Evolutionary conservation across 2,113 vertebrate species (phyloP).

Genomic region (Entomyzon cyanotis): DNA sequence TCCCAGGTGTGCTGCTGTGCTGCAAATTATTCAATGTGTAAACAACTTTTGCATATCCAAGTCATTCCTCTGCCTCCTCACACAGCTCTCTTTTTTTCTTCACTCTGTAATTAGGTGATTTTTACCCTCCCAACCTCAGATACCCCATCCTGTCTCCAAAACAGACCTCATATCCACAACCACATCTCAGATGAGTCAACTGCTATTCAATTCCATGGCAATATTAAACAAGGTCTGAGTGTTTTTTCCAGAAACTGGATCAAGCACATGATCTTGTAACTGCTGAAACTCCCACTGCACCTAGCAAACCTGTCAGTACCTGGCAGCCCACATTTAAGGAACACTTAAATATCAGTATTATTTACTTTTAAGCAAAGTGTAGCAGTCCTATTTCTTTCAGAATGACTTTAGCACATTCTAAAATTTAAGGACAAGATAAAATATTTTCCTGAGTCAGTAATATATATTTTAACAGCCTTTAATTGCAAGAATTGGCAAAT

Average conservation of each 20-base stretch:
- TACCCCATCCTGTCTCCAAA: not conserved
- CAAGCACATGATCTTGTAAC: not conserved
- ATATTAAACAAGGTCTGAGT: not conserved
- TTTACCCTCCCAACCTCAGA: not conserved
- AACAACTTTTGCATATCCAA: not conserved
- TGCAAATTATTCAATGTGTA: not conserved
- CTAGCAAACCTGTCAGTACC: not conserved
- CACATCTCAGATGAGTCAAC: not conserved
- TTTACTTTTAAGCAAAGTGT: not conserved
- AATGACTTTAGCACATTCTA: not conserved
- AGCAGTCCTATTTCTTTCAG: not conserved
- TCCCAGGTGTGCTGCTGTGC: not conserved
- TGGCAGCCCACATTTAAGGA: not conserved
- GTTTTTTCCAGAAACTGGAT: not conserved
- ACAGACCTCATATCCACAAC: not conserved
- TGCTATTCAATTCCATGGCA: not conserved
- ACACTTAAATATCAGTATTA: not conserved
- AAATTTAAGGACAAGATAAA: not conserved
- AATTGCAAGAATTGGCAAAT: slow-evolving; percentile 7
- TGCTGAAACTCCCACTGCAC: not conserved
- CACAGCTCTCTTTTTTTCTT: not conserved
- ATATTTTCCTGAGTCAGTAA: not conserved
- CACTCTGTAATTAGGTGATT: not conserved
- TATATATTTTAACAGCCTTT: not conserved
- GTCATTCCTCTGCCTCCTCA: not conserved